A percentile compares a stretch with the other conserved stretches of the same genome.
phyloP scores from a whole-genome alignment of 2,888 invertebrate species.

The Drosophila aldrichi region DNA sequence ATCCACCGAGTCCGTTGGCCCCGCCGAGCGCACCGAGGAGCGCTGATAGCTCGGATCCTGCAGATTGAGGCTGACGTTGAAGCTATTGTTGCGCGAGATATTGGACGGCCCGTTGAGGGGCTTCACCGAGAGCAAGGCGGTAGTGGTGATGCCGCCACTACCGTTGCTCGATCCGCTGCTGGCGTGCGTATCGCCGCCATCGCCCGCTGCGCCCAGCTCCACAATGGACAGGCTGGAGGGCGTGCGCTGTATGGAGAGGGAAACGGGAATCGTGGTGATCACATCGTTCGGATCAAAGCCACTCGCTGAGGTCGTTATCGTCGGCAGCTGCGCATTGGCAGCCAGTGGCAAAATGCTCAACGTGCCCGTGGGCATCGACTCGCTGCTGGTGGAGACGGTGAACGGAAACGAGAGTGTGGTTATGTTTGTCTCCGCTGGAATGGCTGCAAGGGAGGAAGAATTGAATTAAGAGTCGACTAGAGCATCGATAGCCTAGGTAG shows the following conservation, averaged over 20 bases:
- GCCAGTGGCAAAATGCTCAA: conserved; percentile 81
- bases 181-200: conserved; percentile 43
- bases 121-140: conserved; percentile 78
- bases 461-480: background rate
- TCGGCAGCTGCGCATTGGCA: conserved; percentile 73
- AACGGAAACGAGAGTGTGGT: conserved; percentile 85
- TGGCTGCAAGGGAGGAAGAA: conserved; percentile 36
- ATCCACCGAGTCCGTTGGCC: conserved; percentile 58
- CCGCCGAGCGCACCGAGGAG: conserved; percentile 75
- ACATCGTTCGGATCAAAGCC: conserved; percentile 76
- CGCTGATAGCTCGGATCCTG: conserved; percentile 77
- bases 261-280: conserved; percentile 82
- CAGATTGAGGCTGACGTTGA: conserved; percentile 77
- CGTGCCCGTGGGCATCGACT: conserved; percentile 79
- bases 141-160: conserved; percentile 65
- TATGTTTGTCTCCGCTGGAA: conserved; percentile 76
- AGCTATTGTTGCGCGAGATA: conserved; percentile 83
- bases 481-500: no score
- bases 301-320: conserved; percentile 75
- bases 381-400: conserved; percentile 81
- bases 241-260: conserved; percentile 80
- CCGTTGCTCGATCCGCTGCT: conserved; percentile 60
- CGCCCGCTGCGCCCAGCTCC: conserved; percentile 60
- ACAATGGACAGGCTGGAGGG: conserved; percentile 79
- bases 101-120: conserved; percentile 69